Evolutionary conservation across 1,140 invertebrate genomes (phyloP).

Genomic region (Diprion similis): DNA sequence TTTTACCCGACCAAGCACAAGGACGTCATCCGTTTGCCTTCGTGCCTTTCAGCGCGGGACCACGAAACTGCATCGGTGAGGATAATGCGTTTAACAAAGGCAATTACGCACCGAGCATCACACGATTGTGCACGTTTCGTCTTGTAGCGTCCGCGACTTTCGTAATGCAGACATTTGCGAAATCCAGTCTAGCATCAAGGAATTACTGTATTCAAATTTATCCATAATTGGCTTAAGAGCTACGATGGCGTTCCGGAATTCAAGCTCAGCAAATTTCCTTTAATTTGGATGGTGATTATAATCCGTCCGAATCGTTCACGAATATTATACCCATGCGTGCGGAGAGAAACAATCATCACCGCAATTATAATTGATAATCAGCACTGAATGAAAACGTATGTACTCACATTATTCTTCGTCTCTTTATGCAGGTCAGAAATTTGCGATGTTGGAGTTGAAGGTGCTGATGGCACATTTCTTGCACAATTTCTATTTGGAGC

Average conservation of each 20-base stretch:
- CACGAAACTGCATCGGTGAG: constrained; percentile 77
- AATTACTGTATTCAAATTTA: no score
- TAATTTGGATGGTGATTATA: not conserved
- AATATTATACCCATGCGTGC: not conserved
- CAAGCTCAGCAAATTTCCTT: no score
- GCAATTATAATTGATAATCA: not conserved
- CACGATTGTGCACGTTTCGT: no score
- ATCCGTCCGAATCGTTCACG: not conserved
- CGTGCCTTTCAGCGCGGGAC: constrained; percentile 78
- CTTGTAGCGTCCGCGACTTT: no score
- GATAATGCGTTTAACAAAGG: not conserved
- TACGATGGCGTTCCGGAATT: no score
- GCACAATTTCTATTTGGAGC: constrained; percentile 65
- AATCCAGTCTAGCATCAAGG: no score
- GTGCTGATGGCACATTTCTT: constrained; percentile 71
- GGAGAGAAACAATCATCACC: not conserved
- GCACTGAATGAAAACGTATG: not conserved
- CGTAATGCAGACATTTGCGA: no score
- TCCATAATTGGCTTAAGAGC: no score
- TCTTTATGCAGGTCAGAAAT: constrained; percentile 71
- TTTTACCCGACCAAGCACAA: constrained; percentile 64
- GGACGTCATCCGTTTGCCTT: constrained; percentile 67
- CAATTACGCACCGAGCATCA: no score
- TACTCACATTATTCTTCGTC: constrained; percentile 14
- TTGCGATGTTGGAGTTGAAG: constrained; percentile 82